Evolutionary conservation across 2,888 invertebrate species (phyloP), one percentile per base, ranked within the genome.

Genomic region (Unio pictorum): DNA sequence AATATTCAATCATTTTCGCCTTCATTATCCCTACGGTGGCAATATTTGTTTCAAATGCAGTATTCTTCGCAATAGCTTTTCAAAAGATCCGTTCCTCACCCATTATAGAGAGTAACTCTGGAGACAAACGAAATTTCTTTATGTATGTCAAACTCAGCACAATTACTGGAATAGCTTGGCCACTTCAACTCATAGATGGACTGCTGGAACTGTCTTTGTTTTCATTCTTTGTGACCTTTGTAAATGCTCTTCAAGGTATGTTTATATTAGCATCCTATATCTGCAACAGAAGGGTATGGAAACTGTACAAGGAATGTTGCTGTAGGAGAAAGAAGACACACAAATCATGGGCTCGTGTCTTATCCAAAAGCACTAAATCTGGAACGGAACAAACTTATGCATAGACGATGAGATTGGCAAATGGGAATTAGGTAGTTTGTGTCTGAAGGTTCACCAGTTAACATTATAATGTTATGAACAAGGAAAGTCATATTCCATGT

Each of bases 101-200:
- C 11, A 61, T 56, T 7, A 55, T 72, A 26, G 67, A 58, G 34
- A 71, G 59, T 61, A 69, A 63, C 4, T 68, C 70, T 15, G 66
- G 56, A 6, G 79, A 80, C 17, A 73, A 79, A 28, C 57, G 69
- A 15, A 74, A 81, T 30, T 72, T 83, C 11, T 70, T 71, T 8
- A 66, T 83, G 8, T 85, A 83, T 64, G 55, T 80, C 4, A 80
- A 81, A 61, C 71, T 85, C 55, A 83, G 80, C 61, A 71, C 79
- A 6, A 67, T 85, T 23, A 80, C 83, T 7, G 84, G 85, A 1
- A 54, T 82, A n/a, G 76, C 81, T 28, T 85, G 85, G 85, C 63
- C 81, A 18, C 71, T 84, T 6, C 81, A 80, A 15, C 71, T 85
- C 18, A 65, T 85, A 6, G 79, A 81, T 56, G 78, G 78, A 3